Base-by-base conservation (phyloP, 2,888 invertebrate species). In the Acanthoscelides obtectus region DNA sequence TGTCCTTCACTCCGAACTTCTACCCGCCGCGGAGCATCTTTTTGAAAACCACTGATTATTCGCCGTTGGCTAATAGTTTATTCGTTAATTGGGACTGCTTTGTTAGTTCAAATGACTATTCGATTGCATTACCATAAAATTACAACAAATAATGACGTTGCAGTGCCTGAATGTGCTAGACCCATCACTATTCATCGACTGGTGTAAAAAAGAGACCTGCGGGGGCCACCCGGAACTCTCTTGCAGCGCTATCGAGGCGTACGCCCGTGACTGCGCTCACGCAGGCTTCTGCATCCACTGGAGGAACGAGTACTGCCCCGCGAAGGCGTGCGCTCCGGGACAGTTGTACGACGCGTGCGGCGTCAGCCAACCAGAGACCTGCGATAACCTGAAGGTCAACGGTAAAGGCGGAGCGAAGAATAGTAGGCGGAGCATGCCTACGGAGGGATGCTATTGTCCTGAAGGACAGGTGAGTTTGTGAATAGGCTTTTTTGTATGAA, bases 381-480 rank as follows among this genome's bases (percentile, higher is more conserved):
- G 94, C 79, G 91, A 91, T 6, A 89, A 88, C 77, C 82, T 89
- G 68, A 88, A 89, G 67, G 84, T 86, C 17, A 82, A 87, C 2
- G 1, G 83, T 82, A 72, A 79, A 22, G 68, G 70, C 19, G 64
- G 22, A 0, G 75, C 74, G 70, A 69, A 66, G 8, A 22, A 69
- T 45, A 83, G 82, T 68, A 70, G 73, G 21, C 22, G 75, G 77
- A 22, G 22, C 27, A 74, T 79, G n/a, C 81, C 84, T 0, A 88
- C 88, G 0, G 96, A 95, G 80, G 96, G 95, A 0, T 97, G 97
- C 84, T 94, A 92, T 88, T 97, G 97, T 85, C 93, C 95, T 0
- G 85, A 89, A 69, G 93, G 92, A 73, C 89, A 91, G 84, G 92
- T 92, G 78, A 74, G 69, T 93, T n/a, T n/a, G n/a, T n/a, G n/a